Conservation (phyloP, 2,888 invertebrate species). For the Mythimna loreyi region DNA sequence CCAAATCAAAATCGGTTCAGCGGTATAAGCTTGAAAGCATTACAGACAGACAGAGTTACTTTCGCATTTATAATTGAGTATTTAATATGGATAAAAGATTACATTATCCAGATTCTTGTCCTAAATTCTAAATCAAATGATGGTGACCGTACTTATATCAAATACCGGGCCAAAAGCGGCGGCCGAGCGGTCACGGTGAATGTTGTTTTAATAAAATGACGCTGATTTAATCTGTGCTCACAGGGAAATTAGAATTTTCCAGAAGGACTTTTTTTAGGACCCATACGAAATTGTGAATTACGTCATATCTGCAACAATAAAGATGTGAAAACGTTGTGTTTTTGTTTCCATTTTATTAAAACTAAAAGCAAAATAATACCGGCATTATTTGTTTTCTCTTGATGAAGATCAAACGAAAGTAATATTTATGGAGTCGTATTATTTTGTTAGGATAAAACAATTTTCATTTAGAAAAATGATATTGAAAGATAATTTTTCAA, state of each 20-base stretch:
- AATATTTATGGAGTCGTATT: neutral
- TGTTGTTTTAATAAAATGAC: conserved; percentile 68
- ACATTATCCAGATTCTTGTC: conserved; percentile 10
- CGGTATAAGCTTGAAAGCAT: no score
- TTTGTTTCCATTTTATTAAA: conserved; percentile 3
- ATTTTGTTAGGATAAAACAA: neutral
- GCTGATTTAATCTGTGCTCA: conserved; percentile 61
- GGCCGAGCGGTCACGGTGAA: conserved; percentile 61
- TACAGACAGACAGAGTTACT: no score
- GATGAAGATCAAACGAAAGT: neutral
- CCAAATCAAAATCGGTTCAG: no score
- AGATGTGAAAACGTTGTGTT: conserved; percentile 8
- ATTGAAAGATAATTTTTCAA: no score
- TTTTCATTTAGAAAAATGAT: no score
- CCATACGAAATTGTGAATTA: conserved; percentile 44
- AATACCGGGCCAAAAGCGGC: conserved; percentile 66
- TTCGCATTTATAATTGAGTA: no score
- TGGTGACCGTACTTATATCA: conserved; percentile 64
- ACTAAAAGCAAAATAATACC: neutral
- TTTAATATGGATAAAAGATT: neutral
- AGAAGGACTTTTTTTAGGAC: conserved; percentile 46
- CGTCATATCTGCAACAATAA: conserved; percentile 42
- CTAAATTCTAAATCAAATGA: conserved; percentile 10
- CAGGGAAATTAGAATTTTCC: conserved; percentile 58
- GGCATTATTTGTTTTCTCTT: neutral